A percentile compares a stretch with the other conserved stretches of the same genome.
Conservation (phyloP, 2,113 vertebrate genomes). For the Podiceps cristatus region DNA sequence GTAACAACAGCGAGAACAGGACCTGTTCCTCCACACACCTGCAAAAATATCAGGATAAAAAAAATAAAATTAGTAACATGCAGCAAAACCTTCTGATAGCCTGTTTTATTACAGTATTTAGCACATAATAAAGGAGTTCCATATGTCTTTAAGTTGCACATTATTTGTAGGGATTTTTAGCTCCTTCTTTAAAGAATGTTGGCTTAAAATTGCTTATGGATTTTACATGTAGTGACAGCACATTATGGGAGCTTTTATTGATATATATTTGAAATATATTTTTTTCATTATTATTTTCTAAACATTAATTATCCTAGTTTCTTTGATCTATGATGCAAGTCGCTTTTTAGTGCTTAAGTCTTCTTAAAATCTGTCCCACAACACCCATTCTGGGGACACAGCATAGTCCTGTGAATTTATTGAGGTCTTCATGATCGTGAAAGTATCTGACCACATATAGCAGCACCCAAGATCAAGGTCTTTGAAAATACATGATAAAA, state of each 20-base stretch:
- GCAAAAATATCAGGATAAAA: slow-evolving; percentile 50
- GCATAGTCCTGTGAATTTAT: neutral
- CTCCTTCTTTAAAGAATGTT: neutral
- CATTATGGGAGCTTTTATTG: neutral
- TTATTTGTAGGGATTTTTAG: slow-evolving; percentile 12
- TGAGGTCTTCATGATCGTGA: neutral
- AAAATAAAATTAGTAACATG: slow-evolving; percentile 48
- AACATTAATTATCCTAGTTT: neutral
- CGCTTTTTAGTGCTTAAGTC: neutral
- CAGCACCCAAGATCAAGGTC: neutral
- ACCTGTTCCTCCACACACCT: slow-evolving; percentile 60
- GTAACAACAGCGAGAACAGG: slow-evolving; percentile 46
- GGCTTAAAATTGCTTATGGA: neutral
- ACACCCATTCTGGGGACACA: neutral
- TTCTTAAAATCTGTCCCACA: neutral
- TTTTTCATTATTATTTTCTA: neutral
- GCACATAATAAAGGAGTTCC: slow-evolving; percentile 26
- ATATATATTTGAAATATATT: neutral
- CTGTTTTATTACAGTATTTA: slow-evolving; percentile 32
- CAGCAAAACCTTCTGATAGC: slow-evolving; percentile 22
- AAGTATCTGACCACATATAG: neutral
- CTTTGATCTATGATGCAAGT: neutral
- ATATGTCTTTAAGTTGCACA: neutral
- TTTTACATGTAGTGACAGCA: neutral
- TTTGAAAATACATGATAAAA: neutral